These are phyloP conservation scores for Lamprologus ornatipinnis DNA, from an alignment of 2,113 vertebrate species.

Conservation along the genomic window DNA sequence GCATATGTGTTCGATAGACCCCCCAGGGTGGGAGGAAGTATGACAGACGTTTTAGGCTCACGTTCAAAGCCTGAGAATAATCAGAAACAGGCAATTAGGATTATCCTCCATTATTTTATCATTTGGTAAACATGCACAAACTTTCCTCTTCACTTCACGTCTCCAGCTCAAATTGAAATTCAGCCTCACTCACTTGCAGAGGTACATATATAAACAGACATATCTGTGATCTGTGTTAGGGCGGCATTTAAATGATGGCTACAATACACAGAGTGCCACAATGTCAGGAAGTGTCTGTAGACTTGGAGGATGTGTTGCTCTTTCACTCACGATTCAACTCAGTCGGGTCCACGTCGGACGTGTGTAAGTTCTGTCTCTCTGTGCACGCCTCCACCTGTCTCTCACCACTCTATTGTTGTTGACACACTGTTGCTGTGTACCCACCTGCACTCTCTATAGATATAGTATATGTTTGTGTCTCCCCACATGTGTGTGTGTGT, in stretches of 20 bases:
- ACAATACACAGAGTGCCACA: not conserved
- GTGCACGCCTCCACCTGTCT: constrained; percentile 29
- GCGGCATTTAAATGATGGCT: not conserved
- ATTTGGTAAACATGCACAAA: constrained; percentile 30
- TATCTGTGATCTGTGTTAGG: not conserved
- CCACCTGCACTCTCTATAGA: constrained; percentile 42
- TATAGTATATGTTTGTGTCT: constrained; percentile 35
- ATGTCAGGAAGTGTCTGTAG: not conserved
- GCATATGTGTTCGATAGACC: constrained; percentile 62
- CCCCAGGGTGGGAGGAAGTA: constrained; percentile 58
- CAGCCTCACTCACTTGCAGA: not conserved
- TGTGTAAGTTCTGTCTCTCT: constrained; percentile 11
- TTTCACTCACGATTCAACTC: not conserved
- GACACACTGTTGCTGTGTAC: constrained; percentile 16
- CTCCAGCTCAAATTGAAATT: not conserved
- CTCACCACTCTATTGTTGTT: constrained; percentile 17
- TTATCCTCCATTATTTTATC: constrained; percentile 55
- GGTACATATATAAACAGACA: not conserved
- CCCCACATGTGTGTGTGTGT: constrained; percentile 1
- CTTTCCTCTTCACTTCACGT: constrained; percentile 1
- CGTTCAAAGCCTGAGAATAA: constrained; percentile 50
- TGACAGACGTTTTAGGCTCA: constrained; percentile 56
- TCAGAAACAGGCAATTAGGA: constrained; percentile 61
- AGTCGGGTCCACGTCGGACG: not conserved
- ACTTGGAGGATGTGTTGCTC: not conserved